Evolutionary conservation across 2,888 invertebrate genomes (phyloP).

Genomic region (Ophion ventricosus): DNA sequence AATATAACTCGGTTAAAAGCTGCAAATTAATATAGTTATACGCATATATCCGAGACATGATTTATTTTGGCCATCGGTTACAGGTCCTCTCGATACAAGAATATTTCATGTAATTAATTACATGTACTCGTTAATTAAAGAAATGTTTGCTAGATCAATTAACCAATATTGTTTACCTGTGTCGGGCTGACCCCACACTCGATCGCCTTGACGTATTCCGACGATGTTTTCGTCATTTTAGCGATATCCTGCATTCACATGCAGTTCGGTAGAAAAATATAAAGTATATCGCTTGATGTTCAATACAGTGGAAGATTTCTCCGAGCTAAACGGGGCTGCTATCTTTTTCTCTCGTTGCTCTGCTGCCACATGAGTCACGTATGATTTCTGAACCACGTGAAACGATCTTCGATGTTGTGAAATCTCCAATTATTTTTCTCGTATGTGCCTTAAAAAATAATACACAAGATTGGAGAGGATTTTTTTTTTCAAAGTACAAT

Average conservation of each 20-base stretch:
- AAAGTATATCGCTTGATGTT: constrained; percentile 21
- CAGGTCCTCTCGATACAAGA: neutral
- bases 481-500: neutral
- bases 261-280: constrained; percentile 7
- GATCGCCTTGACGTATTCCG: constrained; percentile 79
- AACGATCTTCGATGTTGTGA: constrained; percentile 36
- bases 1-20: no score
- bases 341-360: constrained; percentile 3
- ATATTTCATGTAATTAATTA: neutral
- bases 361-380: neutral
- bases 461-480: neutral
- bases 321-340: neutral
- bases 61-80: neutral
- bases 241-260: constrained; percentile 55
- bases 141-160: neutral
- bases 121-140: neutral
- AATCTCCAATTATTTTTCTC: constrained; percentile 24
- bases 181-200: constrained; percentile 77
- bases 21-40: no score
- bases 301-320: neutral
- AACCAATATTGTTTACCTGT: constrained; percentile 73
- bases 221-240: constrained; percentile 73
- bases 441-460: constrained; percentile 32
- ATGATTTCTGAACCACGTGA: constrained; percentile 8
- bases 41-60: no score